These are phyloP conservation scores for Hydrochoerus hydrochaeris DNA, from an alignment of 2,113 vertebrate species.

Conservation along the genomic window DNA sequence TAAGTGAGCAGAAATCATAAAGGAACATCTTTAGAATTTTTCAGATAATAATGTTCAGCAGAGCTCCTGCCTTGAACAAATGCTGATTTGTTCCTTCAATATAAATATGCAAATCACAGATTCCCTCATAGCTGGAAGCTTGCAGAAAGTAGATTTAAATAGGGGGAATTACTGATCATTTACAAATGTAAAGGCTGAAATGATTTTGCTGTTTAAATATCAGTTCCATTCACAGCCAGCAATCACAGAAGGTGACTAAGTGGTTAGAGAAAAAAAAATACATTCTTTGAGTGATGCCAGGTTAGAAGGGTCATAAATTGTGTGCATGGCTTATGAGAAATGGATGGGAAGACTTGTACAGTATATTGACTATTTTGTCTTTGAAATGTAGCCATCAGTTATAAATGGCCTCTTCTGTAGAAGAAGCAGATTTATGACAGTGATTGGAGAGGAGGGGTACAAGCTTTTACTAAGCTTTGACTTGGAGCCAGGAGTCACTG, in stretches of 20 bases:
- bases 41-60: not conserved
- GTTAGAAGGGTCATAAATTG: conserved; percentile 58
- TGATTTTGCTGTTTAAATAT: conserved; percentile 60
- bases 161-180: conserved; percentile 9
- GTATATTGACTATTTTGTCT: conserved; percentile 52
- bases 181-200: conserved; percentile 41
- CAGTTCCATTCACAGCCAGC: conserved; percentile 40
- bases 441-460: not conserved
- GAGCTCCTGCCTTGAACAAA: not conserved
- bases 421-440: conserved; percentile 42
- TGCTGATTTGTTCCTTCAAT: not conserved
- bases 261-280: conserved; percentile 61
- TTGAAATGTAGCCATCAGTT: conserved; percentile 58
- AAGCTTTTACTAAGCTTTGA: conserved; percentile 20
- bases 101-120: conserved; percentile 12
- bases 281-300: conserved; percentile 47
- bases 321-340: conserved; percentile 37
- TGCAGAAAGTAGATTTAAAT: not conserved
- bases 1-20: not conserved
- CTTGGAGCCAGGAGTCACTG: not conserved
- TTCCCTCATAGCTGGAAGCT: not conserved
- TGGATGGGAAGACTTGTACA: not conserved
- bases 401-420: not conserved
- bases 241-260: not conserved
- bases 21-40: not conserved